Evolutionary conservation across 2,888 invertebrate genomes (phyloP), one percentile per base, ranked within the genome.

Genomic region (Hylaea fasciaria): DNA sequence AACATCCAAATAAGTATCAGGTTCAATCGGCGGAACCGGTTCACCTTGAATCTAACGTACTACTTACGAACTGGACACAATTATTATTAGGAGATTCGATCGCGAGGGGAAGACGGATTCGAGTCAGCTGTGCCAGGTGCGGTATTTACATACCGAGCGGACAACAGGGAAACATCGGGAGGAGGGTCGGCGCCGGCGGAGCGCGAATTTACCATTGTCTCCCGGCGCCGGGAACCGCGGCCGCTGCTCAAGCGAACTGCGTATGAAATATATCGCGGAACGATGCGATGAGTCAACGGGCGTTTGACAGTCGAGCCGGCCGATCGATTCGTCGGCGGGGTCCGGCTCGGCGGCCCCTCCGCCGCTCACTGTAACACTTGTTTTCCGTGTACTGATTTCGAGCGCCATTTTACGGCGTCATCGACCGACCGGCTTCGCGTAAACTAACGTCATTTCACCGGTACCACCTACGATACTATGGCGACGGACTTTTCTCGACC

Each of bases 251-350:
- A 77, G 58, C 66, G 76, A 85, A 88, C 80, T 85, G 85, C 86
- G 87, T 87, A 85, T 85, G 82, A 83, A 84, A 81, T 82, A 81
- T 83, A 80, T 76, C 75, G 77, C 79, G 77, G 73, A 76, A 66
- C 73, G 73, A 77, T 70, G 75, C 81, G 88, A 89, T 91, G 91
- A 91, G 87, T 91, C 91, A 91, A 91, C 89, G 84, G 82, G 79
- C 80, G 84, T 83, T 86, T 88, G 90, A 89, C 89, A 88, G 87
- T 81, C 83, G 84, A 75, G 82, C 83, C 85, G 82, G 83, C 82
- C 87, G 91, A 93, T 93, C 93, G 93, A 93, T 93, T 76, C 81
- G 74, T 70, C 75, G 78, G 43, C 82, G 80, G 84, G 83, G 83
- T 80, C 82, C 83, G 83, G 81, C 82, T 77, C 75, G 63, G 72